phyloP scores from a whole-genome alignment of 2,797 vertebrate species.

The Emydoidea blandingii region DNA sequence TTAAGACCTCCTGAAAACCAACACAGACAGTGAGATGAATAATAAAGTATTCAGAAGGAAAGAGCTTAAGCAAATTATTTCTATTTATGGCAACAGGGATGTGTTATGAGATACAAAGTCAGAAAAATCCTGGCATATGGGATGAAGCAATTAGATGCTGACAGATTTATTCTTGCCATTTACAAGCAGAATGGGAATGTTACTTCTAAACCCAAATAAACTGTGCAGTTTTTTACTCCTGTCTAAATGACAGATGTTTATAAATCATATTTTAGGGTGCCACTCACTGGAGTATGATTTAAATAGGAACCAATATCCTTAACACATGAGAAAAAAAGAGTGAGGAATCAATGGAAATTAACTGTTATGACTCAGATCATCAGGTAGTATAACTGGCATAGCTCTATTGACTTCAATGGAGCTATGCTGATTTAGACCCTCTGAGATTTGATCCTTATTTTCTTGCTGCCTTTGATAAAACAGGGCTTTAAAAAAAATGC shows the following conservation, averaged over 20 bases:
- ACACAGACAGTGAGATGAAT: conserved; percentile 59
- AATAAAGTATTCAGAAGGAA: conserved; percentile 62
- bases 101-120: conserved; percentile 38
- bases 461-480: neutral
- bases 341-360: conserved; percentile 19
- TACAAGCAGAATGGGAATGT: conserved; percentile 18
- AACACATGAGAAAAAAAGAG: conserved; percentile 1
- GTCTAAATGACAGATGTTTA: neutral
- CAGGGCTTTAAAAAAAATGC: neutral
- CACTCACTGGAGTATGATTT: neutral
- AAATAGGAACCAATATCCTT: neutral
- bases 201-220: conserved; percentile 19
- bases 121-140: conserved; percentile 49
- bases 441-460: neutral
- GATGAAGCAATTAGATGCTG: conserved; percentile 32
- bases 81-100: conserved; percentile 56
- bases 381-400: no score
- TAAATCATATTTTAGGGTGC: conserved; percentile 10
- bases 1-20: conserved; percentile 72
- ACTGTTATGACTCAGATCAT: neutral
- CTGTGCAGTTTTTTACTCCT: neutral
- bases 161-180: conserved; percentile 45
- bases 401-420: neutral
- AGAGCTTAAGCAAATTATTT: conserved; percentile 58
- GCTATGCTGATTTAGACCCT: neutral